These are phyloP conservation scores for Thryonomys swinderianus DNA, from an alignment of 2,113 vertebrate species.

Conservation along the genomic window DNA sequence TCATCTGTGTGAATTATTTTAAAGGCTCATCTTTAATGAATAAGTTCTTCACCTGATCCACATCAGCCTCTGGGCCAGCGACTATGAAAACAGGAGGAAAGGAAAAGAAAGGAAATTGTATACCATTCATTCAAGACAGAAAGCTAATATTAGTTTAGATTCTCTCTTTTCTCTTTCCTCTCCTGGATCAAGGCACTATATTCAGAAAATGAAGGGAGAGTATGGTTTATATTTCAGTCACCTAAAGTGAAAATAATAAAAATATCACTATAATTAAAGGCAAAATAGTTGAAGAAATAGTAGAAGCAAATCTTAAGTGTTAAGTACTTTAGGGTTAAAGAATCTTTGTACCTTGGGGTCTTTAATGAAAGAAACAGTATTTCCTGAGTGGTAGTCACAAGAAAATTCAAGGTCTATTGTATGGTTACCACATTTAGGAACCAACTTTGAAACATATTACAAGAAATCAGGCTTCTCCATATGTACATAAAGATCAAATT, in stretches of 20 bases:
- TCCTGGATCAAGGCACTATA: neutral
- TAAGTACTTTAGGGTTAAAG: neutral
- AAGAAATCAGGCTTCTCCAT: neutral
- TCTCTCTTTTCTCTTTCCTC: neutral
- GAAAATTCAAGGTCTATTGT: neutral
- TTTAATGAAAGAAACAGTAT: neutral
- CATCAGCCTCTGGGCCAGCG: neutral
- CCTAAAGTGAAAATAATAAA: neutral
- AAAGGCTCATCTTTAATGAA: neutral
- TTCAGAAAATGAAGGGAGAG: neutral
- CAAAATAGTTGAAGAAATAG: neutral
- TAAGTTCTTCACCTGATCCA: neutral
- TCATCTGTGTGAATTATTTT: neutral
- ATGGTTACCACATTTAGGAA: neutral
- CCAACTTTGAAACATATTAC: slow-evolving; percentile 10
- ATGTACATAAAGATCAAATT: neutral
- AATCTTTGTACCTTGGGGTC: neutral
- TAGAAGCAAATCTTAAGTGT: neutral
- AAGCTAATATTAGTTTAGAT: neutral
- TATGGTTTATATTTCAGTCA: slow-evolving; percentile 5
- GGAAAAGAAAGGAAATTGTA: neutral
- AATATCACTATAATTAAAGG: neutral
- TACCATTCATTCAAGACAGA: neutral
- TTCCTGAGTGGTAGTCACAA: neutral
- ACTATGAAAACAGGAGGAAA: neutral